Evolutionary conservation across 2,888 invertebrate species (phyloP).

Genomic region (Leucoptera coffeella): DNA sequence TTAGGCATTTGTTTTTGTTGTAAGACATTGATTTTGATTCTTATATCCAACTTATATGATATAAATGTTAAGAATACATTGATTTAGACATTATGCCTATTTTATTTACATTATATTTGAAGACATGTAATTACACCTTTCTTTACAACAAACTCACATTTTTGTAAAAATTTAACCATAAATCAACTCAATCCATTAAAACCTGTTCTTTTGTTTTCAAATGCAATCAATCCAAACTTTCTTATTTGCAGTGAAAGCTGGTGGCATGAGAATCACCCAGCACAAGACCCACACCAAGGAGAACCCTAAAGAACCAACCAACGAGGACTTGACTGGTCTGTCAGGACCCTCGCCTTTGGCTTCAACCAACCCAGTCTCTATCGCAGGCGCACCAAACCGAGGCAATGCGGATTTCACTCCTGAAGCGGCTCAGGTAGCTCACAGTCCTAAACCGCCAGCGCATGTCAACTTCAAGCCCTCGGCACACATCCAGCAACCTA

Average conservation of each 20-base stretch:
- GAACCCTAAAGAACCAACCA: conserved; percentile 55
- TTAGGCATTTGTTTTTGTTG: too few species aligned
- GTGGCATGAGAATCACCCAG: conserved; percentile 88
- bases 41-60: too few species aligned
- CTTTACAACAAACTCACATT: too few species aligned
- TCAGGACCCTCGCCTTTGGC: conserved; percentile 71
- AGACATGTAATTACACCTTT: too few species aligned
- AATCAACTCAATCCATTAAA: too few species aligned
- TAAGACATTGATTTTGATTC: too few species aligned
- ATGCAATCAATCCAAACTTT: too few species aligned
- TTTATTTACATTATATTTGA: too few species aligned
- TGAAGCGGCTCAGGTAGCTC: conserved; percentile 80
- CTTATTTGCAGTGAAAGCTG: conserved; percentile 73
- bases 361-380: conserved; percentile 67
- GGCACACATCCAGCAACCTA: conserved; percentile 78
- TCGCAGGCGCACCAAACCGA: conserved; percentile 74
- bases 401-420: conserved; percentile 85
- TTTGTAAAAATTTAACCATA: too few species aligned
- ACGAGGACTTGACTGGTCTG: conserved; percentile 67
- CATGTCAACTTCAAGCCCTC: conserved; percentile 57
- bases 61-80: too few species aligned
- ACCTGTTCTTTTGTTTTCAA: too few species aligned
- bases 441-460: conserved; percentile 72
- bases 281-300: conserved; percentile 68
- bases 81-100: too few species aligned